phyloP scores from a whole-genome alignment of 2,113 vertebrate genomes.

The Xiphophorus hellerii region DNA sequence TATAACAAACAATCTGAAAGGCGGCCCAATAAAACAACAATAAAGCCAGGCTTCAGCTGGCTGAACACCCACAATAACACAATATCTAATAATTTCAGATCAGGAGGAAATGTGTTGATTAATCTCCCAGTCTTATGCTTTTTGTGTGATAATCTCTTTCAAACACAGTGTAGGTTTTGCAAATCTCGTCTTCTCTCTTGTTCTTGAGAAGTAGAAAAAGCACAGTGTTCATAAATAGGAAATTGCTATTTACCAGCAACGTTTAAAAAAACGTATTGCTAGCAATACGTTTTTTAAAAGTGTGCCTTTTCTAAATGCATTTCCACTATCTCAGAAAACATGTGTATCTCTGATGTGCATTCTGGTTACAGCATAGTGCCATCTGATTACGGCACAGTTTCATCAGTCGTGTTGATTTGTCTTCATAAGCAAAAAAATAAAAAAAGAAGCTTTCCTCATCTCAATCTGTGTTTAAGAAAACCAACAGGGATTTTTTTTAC shows the following conservation, averaged over 20 bases:
- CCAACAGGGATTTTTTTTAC: neutral
- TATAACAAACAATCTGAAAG: constrained; percentile 10
- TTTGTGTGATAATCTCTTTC: constrained; percentile 35
- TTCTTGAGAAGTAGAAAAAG: constrained; percentile 32
- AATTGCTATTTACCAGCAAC: neutral
- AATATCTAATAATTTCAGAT: constrained; percentile 37
- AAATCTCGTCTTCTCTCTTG: neutral
- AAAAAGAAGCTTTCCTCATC: constrained; percentile 9
- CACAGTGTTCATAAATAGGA: constrained; percentile 40
- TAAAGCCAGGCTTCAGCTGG: constrained; percentile 52
- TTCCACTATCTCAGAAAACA: neutral
- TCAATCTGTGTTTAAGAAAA: no score
- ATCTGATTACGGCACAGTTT: constrained; percentile 64
- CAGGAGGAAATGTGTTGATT: constrained; percentile 35
- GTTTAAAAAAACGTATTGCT: no score
- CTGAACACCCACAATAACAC: constrained; percentile 37
- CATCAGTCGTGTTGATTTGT: constrained; percentile 62
- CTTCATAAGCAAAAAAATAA: constrained; percentile 15
- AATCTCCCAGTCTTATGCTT: constrained; percentile 26
- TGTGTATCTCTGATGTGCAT: constrained; percentile 19
- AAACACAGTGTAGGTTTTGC: constrained; percentile 27
- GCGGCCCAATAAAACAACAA: constrained; percentile 41
- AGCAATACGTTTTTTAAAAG: neutral
- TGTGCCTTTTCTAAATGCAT: neutral
- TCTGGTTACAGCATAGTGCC: constrained; percentile 23